Percentiles rank a stretch among this genome's conserved stretches.
Evolutionary conservation across 2,888 invertebrate species (phyloP).

Genomic region (Drosophila mimica): DNA sequence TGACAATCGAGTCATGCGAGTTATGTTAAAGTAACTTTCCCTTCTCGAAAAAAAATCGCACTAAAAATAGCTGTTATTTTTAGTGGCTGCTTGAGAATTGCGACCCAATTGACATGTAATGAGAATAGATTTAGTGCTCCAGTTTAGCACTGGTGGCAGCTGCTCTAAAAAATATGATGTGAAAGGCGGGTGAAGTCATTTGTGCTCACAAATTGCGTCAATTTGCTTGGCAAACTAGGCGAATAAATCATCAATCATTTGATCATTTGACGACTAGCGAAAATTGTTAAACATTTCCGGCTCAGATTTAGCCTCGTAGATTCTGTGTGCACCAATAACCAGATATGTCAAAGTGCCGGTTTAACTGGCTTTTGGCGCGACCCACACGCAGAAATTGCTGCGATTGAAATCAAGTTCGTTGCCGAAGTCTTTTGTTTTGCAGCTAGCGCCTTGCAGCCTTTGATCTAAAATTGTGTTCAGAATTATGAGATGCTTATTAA

Average conservation of each 20-base stretch:
- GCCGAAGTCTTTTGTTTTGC: slow-evolving; percentile 58
- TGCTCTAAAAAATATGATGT: slow-evolving; percentile 36
- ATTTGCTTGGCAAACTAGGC: slow-evolving; percentile 49
- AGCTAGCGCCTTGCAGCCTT: slow-evolving; percentile 1
- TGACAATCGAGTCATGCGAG: slow-evolving; percentile 10
- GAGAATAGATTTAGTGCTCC: slow-evolving; percentile 50
- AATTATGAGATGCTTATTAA: slow-evolving; percentile 18
- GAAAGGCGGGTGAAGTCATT: slow-evolving; percentile 55
- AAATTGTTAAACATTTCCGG: slow-evolving; percentile 66
- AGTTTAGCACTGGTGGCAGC: slow-evolving; percentile 35
- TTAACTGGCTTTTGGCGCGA: slow-evolving; percentile 18
- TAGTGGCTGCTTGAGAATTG: slow-evolving; percentile 46
- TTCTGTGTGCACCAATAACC: slow-evolving; percentile 63
- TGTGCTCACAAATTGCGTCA: slow-evolving; percentile 60
- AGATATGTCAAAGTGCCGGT: slow-evolving; percentile 55
- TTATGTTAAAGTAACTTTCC: slow-evolving; percentile 40
- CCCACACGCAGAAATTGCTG: slow-evolving; percentile 35
- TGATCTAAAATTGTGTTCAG: slow-evolving; percentile 26
- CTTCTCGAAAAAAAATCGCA: slow-evolving; percentile 40
- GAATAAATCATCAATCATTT: slow-evolving; percentile 50
- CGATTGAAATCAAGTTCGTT: slow-evolving; percentile 53
- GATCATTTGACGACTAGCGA: slow-evolving; percentile 44
- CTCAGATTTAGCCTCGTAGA: slow-evolving; percentile 7
- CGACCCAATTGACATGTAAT: slow-evolving; percentile 60
- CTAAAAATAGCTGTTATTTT: slow-evolving; percentile 28